These are phyloP conservation scores for Melanotaenia boesemani DNA, from an alignment of 2,797 vertebrate genomes.

Conservation along the genomic window DNA sequence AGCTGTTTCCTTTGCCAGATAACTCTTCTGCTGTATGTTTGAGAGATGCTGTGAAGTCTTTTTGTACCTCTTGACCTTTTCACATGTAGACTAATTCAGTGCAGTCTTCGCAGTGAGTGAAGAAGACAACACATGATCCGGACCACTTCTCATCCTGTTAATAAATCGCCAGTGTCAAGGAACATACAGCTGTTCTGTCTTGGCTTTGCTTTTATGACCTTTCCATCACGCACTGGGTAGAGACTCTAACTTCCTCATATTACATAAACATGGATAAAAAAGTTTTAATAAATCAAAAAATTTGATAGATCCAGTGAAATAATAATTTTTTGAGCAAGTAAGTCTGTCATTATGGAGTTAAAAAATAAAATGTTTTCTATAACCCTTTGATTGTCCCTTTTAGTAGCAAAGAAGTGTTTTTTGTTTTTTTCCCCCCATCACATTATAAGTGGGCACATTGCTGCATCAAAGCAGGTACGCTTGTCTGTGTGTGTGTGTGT, in stretches of 20 bases:
- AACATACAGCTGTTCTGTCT: slow-evolving; percentile 19
- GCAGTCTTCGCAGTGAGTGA: slow-evolving; percentile 3
- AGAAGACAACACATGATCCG: slow-evolving; percentile 35
- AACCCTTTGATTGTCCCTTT: slow-evolving; percentile 8
- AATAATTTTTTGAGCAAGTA: too few species aligned
- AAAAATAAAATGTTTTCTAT: too few species aligned
- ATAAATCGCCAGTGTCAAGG: slow-evolving; percentile 20
- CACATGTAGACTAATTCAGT: slow-evolving; percentile 42
- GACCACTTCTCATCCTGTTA: slow-evolving; percentile 39
- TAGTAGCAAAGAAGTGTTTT: slow-evolving; percentile 6
- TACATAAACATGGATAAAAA: too few species aligned
- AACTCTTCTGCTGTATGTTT: slow-evolving; percentile 3
- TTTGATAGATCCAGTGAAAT: too few species aligned
- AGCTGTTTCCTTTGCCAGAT: neutral
- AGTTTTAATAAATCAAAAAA: too few species aligned
- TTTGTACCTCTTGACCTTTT: slow-evolving; percentile 57
- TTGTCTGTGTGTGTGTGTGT: too few species aligned
- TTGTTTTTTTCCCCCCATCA: neutral
- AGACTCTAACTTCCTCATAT: neutral
- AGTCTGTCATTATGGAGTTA: too few species aligned
- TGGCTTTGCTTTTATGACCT: slow-evolving; percentile 17
- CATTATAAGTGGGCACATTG: neutral
- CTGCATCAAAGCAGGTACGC: slow-evolving; percentile 9
- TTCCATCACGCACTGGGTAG: slow-evolving; percentile 11
- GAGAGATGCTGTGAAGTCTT: slow-evolving; percentile 9